Evolutionary conservation across 2,888 invertebrate species (phyloP).

Genomic region (Sinhomidia bicolor): DNA sequence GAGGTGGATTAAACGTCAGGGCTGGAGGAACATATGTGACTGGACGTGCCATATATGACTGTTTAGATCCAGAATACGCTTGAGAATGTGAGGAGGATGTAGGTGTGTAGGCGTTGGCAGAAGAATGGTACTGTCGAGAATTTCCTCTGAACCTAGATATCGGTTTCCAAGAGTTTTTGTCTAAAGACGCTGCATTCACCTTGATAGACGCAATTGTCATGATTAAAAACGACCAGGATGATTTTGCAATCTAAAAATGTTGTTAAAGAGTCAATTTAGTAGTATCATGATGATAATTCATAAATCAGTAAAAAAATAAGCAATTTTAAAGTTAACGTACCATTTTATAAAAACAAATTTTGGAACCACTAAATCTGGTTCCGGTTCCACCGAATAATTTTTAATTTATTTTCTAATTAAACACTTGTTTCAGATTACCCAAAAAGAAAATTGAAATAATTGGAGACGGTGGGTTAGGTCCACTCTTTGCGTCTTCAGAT

Average conservation of each 20-base stretch:
- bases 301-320: not conserved
- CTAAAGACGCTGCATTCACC: not conserved
- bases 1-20: constrained; percentile 42
- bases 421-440: not conserved
- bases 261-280: too few species aligned
- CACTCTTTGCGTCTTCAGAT: not conserved
- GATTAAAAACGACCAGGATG: not conserved
- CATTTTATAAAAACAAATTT: too few species aligned
- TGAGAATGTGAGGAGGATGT: not conserved
- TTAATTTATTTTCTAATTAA: not conserved
- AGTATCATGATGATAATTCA: not conserved
- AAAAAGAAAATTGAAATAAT: not conserved
- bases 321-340: not conserved
- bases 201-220: not conserved
- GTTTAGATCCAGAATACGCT: not conserved
- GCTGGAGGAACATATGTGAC: constrained; percentile 45
- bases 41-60: constrained; percentile 19
- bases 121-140: not conserved
- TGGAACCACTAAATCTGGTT: not conserved
- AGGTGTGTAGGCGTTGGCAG: not conserved
- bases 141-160: not conserved
- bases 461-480: not conserved
- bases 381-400: not conserved
- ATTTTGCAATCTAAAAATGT: not conserved
- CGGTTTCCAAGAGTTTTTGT: constrained; percentile 3